Evolutionary conservation across 2,888 invertebrate genomes (phyloP), one percentile per base, ranked within the genome.

Genomic region (Nephrotoma flavescens): DNA sequence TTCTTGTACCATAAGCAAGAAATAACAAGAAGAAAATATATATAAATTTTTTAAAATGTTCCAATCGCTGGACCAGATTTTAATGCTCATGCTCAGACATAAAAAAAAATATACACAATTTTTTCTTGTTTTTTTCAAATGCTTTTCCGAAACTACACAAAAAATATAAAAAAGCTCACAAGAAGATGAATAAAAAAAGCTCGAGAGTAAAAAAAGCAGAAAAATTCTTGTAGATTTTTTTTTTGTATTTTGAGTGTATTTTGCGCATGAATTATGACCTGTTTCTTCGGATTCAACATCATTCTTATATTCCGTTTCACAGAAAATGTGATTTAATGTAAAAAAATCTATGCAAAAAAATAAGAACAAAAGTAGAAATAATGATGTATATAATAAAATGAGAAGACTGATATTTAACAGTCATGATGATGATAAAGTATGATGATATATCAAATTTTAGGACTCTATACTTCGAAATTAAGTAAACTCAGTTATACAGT

Each of bases 11-110:
- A 71, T 9, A 71, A 71, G 71, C 71, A 71, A 71, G 71, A 71
- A 71, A 71, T 71, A 71, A 9, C 71, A 71, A 71, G 71, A 71
- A 71, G 7, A 71, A 71, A 71, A 71, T 71, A 71, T 31, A 71
- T 71, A 71, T 71, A 71, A 4, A 31, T 71, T 71, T 71, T 71
- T 71, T 71, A 31, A 85, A 44, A 44, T 85, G 85, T 85, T 85
- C 85, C 85, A 85, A 85, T 85, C 42, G 85, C 85, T 85, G 85
- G 85, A 85, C 85, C 85, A 85, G 85, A 85, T 44, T 44, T 85
- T 85, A 44, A 44, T 85, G 85, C 85, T 85, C 85, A 85, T 85
- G 85, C 85, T 85, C 85, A 85, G 85, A 85, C 31, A 71, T 71
- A 71, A 31, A 31, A 71, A n/a, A 9, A 71, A 31, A 71, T 71